A percentile compares a stretch with the other conserved stretches of the same genome.
Conservation (phyloP, 64 coral and sea anemone species). For the Hydrozoanthus tunicans region DNA sequence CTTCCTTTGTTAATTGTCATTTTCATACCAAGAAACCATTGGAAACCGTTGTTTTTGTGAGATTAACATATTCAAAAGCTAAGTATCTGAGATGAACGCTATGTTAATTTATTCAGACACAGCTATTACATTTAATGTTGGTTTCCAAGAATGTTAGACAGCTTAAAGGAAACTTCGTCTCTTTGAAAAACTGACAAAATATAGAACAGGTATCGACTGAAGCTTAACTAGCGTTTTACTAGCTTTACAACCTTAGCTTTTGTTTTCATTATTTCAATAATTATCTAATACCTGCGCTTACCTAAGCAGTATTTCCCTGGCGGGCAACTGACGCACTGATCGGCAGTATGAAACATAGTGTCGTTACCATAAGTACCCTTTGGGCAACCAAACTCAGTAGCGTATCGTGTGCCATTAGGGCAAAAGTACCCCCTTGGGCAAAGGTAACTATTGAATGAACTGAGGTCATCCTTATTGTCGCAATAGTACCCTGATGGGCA, state of each 20-base stretch:
- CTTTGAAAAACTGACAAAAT: too few species aligned
- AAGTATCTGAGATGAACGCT: too few species aligned
- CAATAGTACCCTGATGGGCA: conserved; percentile 94
- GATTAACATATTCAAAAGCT: too few species aligned
- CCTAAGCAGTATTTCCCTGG: conserved; percentile 90
- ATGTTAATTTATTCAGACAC: too few species aligned
- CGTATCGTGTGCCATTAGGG: conserved; percentile 94
- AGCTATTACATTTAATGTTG: too few species aligned
- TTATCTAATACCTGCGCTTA: conserved; percentile 27
- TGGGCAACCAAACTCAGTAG: conserved; percentile 93
- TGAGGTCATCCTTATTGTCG: conserved; percentile 91
- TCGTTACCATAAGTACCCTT: conserved; percentile 90
- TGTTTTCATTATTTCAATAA: not conserved
- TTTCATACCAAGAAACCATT: too few species aligned
- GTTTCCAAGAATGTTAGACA: too few species aligned
- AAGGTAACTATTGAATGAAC: conserved; percentile 66
- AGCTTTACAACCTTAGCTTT: not conserved
- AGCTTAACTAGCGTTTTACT: too few species aligned
- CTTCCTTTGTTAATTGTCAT: too few species aligned
- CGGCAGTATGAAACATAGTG: conserved; percentile 67
- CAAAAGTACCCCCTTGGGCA: conserved; percentile 94
- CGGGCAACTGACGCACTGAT: conserved; percentile 83
- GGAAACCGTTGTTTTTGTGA: too few species aligned
- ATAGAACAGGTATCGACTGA: too few species aligned
- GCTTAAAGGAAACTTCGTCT: too few species aligned